phyloP scores from a whole-genome alignment of 2,888 invertebrate species.

The Eristalis intricaria region DNA sequence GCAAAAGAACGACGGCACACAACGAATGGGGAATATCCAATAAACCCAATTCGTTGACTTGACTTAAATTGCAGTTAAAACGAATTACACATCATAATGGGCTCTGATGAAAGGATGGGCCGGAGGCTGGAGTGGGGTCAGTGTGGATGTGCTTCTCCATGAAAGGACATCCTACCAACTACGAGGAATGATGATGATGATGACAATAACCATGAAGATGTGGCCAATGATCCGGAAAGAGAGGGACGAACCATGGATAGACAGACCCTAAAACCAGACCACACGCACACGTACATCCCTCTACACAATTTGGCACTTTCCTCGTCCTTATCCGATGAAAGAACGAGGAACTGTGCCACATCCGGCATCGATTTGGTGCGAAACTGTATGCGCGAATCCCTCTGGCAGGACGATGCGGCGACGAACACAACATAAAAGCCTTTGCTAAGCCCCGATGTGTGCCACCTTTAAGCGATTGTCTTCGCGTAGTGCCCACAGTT shows the following conservation, averaged over 20 bases:
- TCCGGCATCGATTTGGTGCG: constrained; percentile 45
- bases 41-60: constrained; percentile 66
- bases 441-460: constrained; percentile 27
- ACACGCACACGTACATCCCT: background rate
- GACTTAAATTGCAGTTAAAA: constrained; percentile 68
- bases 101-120: background rate
- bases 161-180: background rate
- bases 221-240: constrained; percentile 60
- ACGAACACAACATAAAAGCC: constrained; percentile 46
- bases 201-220: constrained; percentile 67
- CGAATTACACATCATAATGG: constrained; percentile 64
- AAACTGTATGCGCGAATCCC: constrained; percentile 18
- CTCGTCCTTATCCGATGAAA: background rate
- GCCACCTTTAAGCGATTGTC: constrained; percentile 57
- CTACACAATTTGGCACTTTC: constrained; percentile 59
- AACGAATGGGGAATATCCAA: constrained; percentile 41
- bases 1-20: constrained; percentile 1
- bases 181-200: constrained; percentile 47
- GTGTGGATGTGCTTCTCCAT: background rate
- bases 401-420: constrained; percentile 46
- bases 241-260: constrained; percentile 7
- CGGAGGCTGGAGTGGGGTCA: background rate
- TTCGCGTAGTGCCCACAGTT: constrained; percentile 12
- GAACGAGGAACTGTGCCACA: constrained; percentile 35
- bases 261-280: background rate